These are phyloP conservation scores for Burhinus oedicnemus DNA, from an alignment of 2,113 vertebrate genomes.

Conservation along the genomic window DNA sequence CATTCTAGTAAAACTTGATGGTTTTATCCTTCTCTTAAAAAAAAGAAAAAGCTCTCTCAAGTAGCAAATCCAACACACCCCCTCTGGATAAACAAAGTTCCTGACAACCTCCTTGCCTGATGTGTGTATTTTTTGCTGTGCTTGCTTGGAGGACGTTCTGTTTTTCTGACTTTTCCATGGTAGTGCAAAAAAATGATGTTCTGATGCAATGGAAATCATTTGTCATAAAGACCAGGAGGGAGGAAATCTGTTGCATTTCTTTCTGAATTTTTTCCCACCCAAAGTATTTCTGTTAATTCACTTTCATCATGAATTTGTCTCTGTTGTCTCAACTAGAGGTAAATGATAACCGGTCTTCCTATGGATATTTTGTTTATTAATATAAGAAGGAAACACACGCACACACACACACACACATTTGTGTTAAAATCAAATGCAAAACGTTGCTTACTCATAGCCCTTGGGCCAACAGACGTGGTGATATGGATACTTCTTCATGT, in stretches of 20 bases:
- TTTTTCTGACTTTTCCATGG: background rate
- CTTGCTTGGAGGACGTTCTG: background rate
- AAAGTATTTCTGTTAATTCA: background rate
- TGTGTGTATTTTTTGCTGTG: background rate
- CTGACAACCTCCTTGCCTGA: rapidly evolving
- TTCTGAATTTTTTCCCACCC: too few species aligned
- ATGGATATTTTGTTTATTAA: background rate
- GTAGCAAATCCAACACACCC: background rate
- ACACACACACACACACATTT: too few species aligned
- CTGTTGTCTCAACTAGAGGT: background rate
- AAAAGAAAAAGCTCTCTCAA: background rate
- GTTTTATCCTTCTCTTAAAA: background rate
- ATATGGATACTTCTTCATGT: background rate
- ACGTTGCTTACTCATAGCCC: background rate
- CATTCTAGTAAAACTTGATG: background rate
- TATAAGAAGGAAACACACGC: background rate
- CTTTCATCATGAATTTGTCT: background rate
- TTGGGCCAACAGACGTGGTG: background rate
- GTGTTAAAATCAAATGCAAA: background rate
- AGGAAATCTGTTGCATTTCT: background rate
- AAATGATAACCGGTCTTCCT: background rate
- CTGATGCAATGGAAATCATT: background rate
- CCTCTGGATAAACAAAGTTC: background rate
- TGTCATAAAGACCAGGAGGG: background rate
- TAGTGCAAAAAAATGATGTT: background rate